A percentile compares a stretch with the other conserved stretches of the same genome.
Evolutionary conservation across 1,140 invertebrate species (phyloP).

Genomic region (Nebria ingens): DNA sequence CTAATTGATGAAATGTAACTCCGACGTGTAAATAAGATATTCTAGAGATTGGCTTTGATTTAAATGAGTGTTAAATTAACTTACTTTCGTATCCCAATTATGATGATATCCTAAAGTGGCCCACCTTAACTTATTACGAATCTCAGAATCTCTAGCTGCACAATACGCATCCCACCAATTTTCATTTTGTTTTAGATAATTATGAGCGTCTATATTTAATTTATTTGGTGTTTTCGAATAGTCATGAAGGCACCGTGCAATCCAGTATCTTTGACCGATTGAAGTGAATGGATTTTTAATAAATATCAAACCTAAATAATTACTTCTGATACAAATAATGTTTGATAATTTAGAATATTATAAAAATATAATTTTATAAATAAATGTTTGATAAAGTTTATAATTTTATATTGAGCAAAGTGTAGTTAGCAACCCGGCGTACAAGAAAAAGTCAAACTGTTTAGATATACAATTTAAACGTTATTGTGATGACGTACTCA

Average conservation of each 20-base stretch:
- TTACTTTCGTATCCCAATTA: slow-evolving; percentile 86
- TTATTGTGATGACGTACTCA: too few species aligned
- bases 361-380: background rate
- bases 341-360: slow-evolving; percentile 5
- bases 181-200: slow-evolving; percentile 33
- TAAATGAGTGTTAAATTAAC: background rate
- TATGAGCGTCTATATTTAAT: slow-evolving; percentile 60
- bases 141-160: slow-evolving; percentile 17
- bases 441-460: too few species aligned
- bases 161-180: slow-evolving; percentile 33
- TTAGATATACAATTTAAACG: too few species aligned
- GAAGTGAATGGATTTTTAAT: slow-evolving; percentile 75
- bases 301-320: slow-evolving; percentile 60
- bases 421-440: too few species aligned
- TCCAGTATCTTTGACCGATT: slow-evolving; percentile 72
- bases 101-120: slow-evolving; percentile 90
- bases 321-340: too few species aligned
- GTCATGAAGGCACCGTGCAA: slow-evolving; percentile 60
- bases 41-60: background rate
- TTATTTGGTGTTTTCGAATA: slow-evolving; percentile 68
- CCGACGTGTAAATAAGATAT: too few species aligned
- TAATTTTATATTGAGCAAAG: too few species aligned
- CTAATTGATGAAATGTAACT: too few species aligned
- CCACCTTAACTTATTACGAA: slow-evolving; percentile 70
- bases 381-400: background rate